Evolutionary conservation across 2,888 invertebrate genomes (phyloP).

Genomic region (Dolomedes plantarius): DNA sequence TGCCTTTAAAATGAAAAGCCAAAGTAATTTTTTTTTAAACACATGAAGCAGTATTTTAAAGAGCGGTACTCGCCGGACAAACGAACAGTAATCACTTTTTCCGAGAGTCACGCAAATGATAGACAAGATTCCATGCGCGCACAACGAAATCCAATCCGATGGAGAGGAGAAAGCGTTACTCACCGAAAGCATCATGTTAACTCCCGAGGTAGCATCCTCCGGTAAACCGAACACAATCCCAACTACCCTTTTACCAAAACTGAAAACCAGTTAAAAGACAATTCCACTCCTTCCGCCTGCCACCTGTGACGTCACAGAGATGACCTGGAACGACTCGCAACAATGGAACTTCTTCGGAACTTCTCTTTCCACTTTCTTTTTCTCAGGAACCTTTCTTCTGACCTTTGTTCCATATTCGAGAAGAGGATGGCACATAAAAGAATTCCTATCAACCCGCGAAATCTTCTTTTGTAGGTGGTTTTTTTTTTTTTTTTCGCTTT

Average conservation of each 20-base stretch:
- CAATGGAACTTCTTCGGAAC: slow-evolving; percentile 38
- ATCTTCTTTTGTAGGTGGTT: slow-evolving; percentile 21
- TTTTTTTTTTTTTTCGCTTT: neutral
- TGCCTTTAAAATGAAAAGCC: no score
- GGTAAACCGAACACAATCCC: slow-evolving; percentile 41
- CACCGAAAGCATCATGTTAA: slow-evolving; percentile 67
- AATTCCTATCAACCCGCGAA: slow-evolving; percentile 35
- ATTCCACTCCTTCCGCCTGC: slow-evolving; percentile 46
- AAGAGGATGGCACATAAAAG: slow-evolving; percentile 13
- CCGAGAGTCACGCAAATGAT: no score
- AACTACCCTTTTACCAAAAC: slow-evolving; percentile 49
- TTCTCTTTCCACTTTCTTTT: slow-evolving; percentile 31
- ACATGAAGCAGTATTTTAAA: no score
- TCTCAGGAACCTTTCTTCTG: slow-evolving; percentile 66
- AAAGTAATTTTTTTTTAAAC: no score
- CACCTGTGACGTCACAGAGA: slow-evolving; percentile 54
- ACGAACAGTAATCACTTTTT: no score
- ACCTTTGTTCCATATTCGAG: slow-evolving; percentile 65
- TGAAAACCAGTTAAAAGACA: slow-evolving; percentile 65
- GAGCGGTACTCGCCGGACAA: no score
- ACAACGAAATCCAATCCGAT: no score
- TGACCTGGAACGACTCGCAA: slow-evolving; percentile 60
- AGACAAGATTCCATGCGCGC: no score
- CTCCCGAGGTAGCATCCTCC: slow-evolving; percentile 59
- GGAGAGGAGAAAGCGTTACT: slow-evolving; percentile 16